Evolutionary conservation across 2,888 invertebrate species (phyloP).

Genomic region (Eugnorisma glareosa): DNA sequence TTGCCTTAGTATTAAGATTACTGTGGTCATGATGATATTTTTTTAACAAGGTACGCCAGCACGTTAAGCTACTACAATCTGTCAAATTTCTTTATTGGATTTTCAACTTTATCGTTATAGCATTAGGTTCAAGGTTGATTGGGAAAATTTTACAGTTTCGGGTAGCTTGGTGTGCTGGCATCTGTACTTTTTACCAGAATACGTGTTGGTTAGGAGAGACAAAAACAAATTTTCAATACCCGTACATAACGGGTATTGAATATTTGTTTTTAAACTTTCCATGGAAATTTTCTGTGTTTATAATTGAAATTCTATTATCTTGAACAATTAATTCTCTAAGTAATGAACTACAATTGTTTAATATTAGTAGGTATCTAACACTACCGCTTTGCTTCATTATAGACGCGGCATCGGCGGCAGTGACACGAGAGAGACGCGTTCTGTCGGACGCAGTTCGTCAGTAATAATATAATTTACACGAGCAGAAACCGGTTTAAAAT

Average conservation of each 20-base stretch:
- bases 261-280: background rate
- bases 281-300: background rate
- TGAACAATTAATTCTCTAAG: background rate
- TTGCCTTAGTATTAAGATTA: no score
- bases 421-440: conserved; percentile 57
- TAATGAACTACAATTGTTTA: background rate
- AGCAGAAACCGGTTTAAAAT: conserved; percentile 42
- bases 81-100: no score
- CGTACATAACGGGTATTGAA: background rate
- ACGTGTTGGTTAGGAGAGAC: no score
- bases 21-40: no score
- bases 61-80: no score
- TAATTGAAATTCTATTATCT: background rate
- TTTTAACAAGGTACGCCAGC: background rate
- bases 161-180: no score
- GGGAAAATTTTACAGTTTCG: no score
- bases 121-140: no score
- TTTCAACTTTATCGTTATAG: no score
- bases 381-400: background rate
- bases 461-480: background rate
- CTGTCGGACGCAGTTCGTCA: conserved; percentile 53
- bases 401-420: conserved; percentile 10
- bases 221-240: no score
- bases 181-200: no score
- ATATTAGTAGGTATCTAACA: no score